phyloP scores from a whole-genome alignment of 2,888 invertebrate genomes.

The Meiosimyza platycephala region DNA sequence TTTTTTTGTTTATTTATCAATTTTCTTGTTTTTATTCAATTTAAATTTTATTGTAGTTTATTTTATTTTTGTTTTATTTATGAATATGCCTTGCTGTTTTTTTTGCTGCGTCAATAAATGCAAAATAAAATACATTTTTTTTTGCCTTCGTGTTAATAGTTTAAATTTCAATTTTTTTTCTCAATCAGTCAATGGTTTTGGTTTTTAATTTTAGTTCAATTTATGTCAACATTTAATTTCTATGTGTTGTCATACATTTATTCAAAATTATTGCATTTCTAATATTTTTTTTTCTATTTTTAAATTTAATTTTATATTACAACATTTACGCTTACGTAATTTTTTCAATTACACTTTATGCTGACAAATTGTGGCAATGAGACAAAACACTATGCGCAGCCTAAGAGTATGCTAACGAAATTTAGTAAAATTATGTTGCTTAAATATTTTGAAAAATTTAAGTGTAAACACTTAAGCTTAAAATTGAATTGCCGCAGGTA shows the following conservation, averaged over 20 bases:
- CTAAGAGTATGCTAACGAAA: no score
- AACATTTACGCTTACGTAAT: conserved; percentile 28
- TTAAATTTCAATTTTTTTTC: conserved; percentile 17
- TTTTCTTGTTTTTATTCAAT: conserved; percentile 51
- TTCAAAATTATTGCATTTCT: conserved; percentile 33
- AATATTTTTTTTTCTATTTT: conserved; percentile 12
- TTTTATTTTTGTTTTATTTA: conserved; percentile 54
- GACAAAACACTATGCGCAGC: no score
- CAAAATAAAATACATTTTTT: conserved; percentile 21
- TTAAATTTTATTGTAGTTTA: conserved; percentile 54
- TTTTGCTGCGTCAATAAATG: conserved; percentile 12
- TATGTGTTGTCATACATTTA: conserved; percentile 11
- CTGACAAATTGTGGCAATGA: no score
- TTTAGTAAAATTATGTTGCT: no score
- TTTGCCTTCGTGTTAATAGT: background rate
- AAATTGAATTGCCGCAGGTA: no score
- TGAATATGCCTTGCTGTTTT: conserved; percentile 31
- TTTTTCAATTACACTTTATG: background rate
- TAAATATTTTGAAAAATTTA: no score
- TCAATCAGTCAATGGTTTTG: conserved; percentile 30
- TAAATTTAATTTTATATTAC: conserved; percentile 28
- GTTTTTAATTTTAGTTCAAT: background rate
- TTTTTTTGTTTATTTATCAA: conserved; percentile 43
- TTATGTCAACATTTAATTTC: conserved; percentile 10
- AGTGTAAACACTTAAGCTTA: no score